These are phyloP conservation scores for Nomada ruficornis DNA, from an alignment of 2,888 invertebrate species.

Conservation along the genomic window DNA sequence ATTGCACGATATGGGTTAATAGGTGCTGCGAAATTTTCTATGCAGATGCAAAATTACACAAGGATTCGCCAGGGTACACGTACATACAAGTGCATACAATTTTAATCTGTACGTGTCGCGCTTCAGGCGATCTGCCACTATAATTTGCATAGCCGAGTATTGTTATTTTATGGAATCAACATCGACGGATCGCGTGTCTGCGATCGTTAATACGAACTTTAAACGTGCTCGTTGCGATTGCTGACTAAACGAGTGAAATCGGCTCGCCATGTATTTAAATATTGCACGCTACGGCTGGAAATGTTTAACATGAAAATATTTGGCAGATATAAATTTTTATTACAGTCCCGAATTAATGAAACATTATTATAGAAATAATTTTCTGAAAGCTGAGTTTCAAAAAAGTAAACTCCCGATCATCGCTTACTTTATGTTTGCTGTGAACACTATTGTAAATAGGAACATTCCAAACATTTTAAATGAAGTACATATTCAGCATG, in stretches of 20 bases:
- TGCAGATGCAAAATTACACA: background rate
- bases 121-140: conserved; percentile 27
- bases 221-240: background rate
- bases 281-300: background rate
- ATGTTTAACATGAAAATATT: background rate
- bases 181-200: conserved; percentile 13
- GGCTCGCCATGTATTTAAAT: background rate
- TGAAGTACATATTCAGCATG: too few relatives aligned
- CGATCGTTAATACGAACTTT: background rate
- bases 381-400: too few relatives aligned
- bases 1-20: background rate
- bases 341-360: too few relatives aligned
- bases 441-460: too few relatives aligned
- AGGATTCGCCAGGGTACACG: background rate
- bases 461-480: too few relatives aligned
- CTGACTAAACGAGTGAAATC: background rate
- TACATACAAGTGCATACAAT: conserved; percentile 18
- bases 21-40: background rate
- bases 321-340: too few relatives aligned
- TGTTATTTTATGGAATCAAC: background rate
- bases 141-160: conserved; percentile 31
- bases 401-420: too few relatives aligned
- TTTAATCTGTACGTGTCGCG: conserved; percentile 37
- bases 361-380: too few relatives aligned
- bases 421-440: too few relatives aligned